Evolutionary conservation across 2,797 vertebrate species (phyloP).

Genomic region (Coilia nasus): DNA sequence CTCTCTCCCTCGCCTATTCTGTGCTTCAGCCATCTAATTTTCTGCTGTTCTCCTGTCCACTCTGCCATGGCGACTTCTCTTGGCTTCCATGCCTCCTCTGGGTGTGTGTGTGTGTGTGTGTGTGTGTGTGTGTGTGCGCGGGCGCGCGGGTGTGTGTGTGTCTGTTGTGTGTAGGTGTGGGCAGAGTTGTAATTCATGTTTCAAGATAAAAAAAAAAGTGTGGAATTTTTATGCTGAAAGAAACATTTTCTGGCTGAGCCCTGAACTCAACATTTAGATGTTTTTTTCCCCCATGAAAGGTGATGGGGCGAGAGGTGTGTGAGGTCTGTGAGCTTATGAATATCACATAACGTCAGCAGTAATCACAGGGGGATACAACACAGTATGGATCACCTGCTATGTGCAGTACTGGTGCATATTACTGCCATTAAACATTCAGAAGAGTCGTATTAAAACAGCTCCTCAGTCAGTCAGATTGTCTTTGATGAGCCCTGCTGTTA

Average conservation of each 20-base stretch:
- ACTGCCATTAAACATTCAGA: not conserved
- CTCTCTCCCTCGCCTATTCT: not conserved
- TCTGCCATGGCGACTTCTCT: constrained; percentile 18
- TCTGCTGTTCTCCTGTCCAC: constrained; percentile 5
- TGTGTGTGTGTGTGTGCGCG: not conserved
- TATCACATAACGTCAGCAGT: too few relatives aligned
- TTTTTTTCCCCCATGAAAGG: constrained; percentile 1
- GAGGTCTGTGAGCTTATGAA: too few relatives aligned
- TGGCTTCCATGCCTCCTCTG: constrained; percentile 18
- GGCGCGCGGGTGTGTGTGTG: not conserved
- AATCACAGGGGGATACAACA: not conserved
- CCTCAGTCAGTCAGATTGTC: not conserved
- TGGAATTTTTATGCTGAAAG: constrained; percentile 21
- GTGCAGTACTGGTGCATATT: not conserved
- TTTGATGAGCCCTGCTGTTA: not conserved
- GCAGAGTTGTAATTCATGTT: not conserved
- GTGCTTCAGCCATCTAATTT: constrained; percentile 20
- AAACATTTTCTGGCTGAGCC: not conserved
- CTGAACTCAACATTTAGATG: not conserved
- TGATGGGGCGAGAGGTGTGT: too few relatives aligned
- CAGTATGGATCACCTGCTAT: constrained; percentile 6
- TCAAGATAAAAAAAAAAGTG: constrained; percentile 2
- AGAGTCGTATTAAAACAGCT: not conserved
- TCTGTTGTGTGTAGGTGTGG: too few relatives aligned
- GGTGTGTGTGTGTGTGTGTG: not conserved